These are phyloP conservation scores for Epirrita christyi DNA, from an alignment of 2,888 invertebrate genomes.

Conservation along the genomic window DNA sequence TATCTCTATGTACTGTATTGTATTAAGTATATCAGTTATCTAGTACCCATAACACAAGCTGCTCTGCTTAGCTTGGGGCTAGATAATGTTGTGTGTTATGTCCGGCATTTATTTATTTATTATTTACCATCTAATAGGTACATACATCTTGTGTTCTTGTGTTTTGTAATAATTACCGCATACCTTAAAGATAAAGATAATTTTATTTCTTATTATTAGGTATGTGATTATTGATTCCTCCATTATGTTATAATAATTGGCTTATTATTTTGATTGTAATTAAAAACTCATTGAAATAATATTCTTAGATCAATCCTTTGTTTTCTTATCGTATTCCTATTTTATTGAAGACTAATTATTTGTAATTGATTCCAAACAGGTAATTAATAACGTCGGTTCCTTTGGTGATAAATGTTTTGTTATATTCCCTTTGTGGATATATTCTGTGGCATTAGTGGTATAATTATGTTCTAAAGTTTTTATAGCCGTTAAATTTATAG, in stretches of 20 bases:
- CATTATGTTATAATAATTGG: background rate
- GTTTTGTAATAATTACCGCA: too few relatives aligned
- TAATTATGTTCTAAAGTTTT: constrained; percentile 32
- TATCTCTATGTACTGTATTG: too few relatives aligned
- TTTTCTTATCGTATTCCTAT: constrained; percentile 56
- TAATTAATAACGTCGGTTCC: constrained; percentile 43
- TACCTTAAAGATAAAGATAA: too few relatives aligned
- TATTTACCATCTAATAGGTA: too few relatives aligned
- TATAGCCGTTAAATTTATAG: constrained; percentile 25
- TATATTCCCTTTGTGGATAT: constrained; percentile 33
- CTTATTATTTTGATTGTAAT: constrained; percentile 21
- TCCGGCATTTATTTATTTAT: too few relatives aligned
- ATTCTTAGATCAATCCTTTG: constrained; percentile 45
- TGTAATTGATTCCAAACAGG: constrained; percentile 52
- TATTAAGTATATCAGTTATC: too few relatives aligned
- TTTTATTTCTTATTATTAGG: too few relatives aligned
- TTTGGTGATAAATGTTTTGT: constrained; percentile 40
- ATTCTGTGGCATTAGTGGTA: constrained; percentile 36
- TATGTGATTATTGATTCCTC: background rate
- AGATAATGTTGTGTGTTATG: too few relatives aligned
- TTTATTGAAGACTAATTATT: constrained; percentile 62
- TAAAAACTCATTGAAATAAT: constrained; percentile 32
- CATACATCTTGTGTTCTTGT: too few relatives aligned
- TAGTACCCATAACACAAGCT: too few relatives aligned
- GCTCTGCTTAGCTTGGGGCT: too few relatives aligned